phyloP scores from a whole-genome alignment of 2,888 invertebrate genomes.

The Heliconius hortense region DNA sequence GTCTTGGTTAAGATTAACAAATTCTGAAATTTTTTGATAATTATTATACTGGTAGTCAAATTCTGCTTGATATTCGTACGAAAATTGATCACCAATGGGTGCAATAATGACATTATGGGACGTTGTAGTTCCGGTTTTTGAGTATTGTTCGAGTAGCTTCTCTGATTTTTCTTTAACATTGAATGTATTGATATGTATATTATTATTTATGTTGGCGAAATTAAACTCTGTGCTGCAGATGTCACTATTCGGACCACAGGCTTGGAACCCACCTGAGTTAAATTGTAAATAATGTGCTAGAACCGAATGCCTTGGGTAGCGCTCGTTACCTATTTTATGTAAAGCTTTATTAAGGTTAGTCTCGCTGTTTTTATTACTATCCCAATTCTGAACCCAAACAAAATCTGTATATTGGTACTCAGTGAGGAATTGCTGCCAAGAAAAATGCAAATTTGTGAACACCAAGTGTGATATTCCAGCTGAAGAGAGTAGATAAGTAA shows the following conservation, averaged over 20 bases:
- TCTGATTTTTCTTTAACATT: slow-evolving; percentile 94
- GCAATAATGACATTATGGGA: slow-evolving; percentile 95
- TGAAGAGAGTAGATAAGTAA: slow-evolving; percentile 91
- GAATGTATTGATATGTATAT: slow-evolving; percentile 89
- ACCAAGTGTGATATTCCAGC: slow-evolving; percentile 91
- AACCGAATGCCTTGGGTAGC: slow-evolving; percentile 62
- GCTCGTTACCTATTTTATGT: slow-evolving; percentile 61
- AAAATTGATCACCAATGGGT: slow-evolving; percentile 95
- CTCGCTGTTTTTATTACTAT: slow-evolving; percentile 58
- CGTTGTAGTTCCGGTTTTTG: slow-evolving; percentile 92
- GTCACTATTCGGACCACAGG: slow-evolving; percentile 64
- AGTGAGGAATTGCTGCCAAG: slow-evolving; percentile 96
- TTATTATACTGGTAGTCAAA: slow-evolving; percentile 97
- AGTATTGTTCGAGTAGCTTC: slow-evolving; percentile 92
- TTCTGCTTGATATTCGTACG: slow-evolving; percentile 92
- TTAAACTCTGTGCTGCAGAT: slow-evolving; percentile 68
- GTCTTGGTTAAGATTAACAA: slow-evolving; percentile 89
- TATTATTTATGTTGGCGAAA: slow-evolving; percentile 88
- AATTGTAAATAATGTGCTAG: slow-evolving; percentile 68
- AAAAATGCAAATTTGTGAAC: slow-evolving; percentile 94
- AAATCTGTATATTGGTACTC: slow-evolving; percentile 94
- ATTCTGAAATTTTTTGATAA: slow-evolving; percentile 92
- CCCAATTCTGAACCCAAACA: slow-evolving; percentile 94
- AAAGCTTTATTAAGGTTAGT: slow-evolving; percentile 60
- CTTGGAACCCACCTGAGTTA: slow-evolving; percentile 64